Evolutionary conservation across 2,797 vertebrate genomes (phyloP).

Genomic region (Gorsachius magnificus): DNA sequence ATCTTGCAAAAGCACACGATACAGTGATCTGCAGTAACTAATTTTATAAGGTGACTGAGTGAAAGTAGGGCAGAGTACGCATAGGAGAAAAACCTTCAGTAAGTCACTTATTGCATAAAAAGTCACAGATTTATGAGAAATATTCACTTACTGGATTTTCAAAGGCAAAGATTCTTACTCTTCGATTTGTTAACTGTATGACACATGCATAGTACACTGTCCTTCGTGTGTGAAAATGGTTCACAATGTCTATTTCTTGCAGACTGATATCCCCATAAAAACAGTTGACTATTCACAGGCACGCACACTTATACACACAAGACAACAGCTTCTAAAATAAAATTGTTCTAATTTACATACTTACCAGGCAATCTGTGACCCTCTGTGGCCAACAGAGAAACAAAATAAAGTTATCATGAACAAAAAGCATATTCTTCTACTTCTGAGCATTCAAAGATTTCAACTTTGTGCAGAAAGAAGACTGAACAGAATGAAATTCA

Average conservation of each 20-base stretch:
- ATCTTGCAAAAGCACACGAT: background rate
- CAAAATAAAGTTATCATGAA: slow-evolving; percentile 35
- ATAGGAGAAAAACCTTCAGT: background rate
- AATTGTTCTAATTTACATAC: background rate
- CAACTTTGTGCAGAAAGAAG: background rate
- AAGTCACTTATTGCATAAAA: background rate
- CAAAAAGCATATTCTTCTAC: background rate
- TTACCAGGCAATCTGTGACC: slow-evolving; percentile 49
- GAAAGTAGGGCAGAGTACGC: background rate
- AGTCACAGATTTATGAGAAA: background rate
- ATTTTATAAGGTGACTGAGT: background rate
- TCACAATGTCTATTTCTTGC: background rate
- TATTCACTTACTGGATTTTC: background rate
- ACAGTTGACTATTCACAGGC: background rate
- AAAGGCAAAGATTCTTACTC: background rate
- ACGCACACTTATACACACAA: background rate
- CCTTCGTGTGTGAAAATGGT: background rate
- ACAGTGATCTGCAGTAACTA: background rate
- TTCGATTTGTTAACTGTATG: background rate
- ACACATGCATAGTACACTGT: background rate
- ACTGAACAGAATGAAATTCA: background rate
- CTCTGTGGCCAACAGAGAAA: slow-evolving; percentile 65
- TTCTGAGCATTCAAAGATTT: slow-evolving; percentile 4
- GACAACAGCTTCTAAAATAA: background rate
- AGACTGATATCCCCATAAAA: background rate